These are phyloP conservation scores for Drosophila robusta DNA, from an alignment of 2,888 invertebrate genomes.

Conservation along the genomic window DNA sequence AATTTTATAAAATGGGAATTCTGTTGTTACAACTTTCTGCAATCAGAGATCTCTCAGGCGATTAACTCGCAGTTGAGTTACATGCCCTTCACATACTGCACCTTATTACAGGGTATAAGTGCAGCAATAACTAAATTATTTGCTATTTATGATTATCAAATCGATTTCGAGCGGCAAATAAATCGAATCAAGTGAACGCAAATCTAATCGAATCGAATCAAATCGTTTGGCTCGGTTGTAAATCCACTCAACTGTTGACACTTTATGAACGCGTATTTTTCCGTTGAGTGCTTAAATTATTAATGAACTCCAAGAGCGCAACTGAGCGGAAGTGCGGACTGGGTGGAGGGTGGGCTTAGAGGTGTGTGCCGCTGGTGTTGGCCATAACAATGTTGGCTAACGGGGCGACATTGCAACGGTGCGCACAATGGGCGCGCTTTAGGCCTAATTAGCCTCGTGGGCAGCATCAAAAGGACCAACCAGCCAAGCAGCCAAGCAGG, in stretches of 20 bases:
- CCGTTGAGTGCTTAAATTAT: conserved; percentile 55
- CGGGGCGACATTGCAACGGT: conserved; percentile 42
- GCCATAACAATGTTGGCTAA: conserved; percentile 58
- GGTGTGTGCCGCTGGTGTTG: conserved; percentile 11
- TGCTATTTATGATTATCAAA: conserved; percentile 41
- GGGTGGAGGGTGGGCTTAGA: conserved; percentile 8
- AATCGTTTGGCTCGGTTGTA: neutral
- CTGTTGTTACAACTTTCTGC: no score
- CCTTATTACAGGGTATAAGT: conserved; percentile 11
- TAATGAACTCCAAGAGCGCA: conserved; percentile 53
- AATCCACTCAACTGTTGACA: conserved; percentile 41
- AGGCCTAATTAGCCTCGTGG: conserved; percentile 78
- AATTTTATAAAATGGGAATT: no score
- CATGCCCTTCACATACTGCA: neutral
- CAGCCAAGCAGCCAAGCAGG: conserved; percentile 16
- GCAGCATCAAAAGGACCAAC: conserved; percentile 49
- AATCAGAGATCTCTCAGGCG: no score
- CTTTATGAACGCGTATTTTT: conserved; percentile 14
- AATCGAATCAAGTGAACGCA: conserved; percentile 12
- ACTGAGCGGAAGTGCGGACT: conserved; percentile 37
- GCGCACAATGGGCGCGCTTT: conserved; percentile 68
- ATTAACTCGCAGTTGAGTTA: no score
- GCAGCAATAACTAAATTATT: conserved; percentile 14
- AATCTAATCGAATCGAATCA: conserved; percentile 6
- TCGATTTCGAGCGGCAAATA: conserved; percentile 3